Percentiles rank a stretch among this genome's conserved stretches.
Evolutionary conservation across 2,888 invertebrate species (phyloP).

Genomic region (Onchidella celtica): DNA sequence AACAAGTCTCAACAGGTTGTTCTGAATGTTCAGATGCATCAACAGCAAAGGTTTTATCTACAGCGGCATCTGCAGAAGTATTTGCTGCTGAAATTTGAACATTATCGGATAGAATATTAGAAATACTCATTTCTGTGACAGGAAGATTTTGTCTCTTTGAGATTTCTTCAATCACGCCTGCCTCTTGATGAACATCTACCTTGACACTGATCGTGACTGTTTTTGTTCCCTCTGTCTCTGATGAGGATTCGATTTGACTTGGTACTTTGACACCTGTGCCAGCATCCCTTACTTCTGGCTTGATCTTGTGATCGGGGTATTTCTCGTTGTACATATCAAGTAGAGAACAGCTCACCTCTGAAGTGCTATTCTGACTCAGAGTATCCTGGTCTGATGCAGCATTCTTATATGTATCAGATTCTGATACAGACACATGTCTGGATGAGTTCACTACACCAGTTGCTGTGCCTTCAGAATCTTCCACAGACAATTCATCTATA

Average conservation of each 20-base stretch:
- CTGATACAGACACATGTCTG: slow-evolving; percentile 18
- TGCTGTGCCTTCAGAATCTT: too few relatives aligned
- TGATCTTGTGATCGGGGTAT: slow-evolving; percentile 23
- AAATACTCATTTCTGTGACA: too few relatives aligned
- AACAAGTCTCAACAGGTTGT: too few relatives aligned
- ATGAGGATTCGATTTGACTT: too few relatives aligned
- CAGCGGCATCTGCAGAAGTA: too few relatives aligned
- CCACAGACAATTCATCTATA: too few relatives aligned
- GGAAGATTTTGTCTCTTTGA: too few relatives aligned
- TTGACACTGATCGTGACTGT: slow-evolving; percentile 18
- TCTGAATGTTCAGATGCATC: too few relatives aligned
- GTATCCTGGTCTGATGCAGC: slow-evolving; percentile 16
- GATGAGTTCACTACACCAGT: too few relatives aligned
- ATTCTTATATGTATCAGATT: background rate
- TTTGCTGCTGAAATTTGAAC: too few relatives aligned
- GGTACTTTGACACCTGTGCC: background rate
- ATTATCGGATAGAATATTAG: too few relatives aligned
- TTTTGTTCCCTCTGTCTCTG: background rate
- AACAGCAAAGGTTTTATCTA: too few relatives aligned
- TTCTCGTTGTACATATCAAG: slow-evolving; percentile 42
- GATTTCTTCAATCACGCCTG: background rate
- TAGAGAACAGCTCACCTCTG: background rate
- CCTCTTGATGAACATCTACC: slow-evolving; percentile 13
- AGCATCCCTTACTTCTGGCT: background rate
- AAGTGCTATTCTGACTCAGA: background rate